Evolutionary conservation across 2,113 vertebrate genomes (phyloP).

Genomic region (Actenoides lindsayi): DNA sequence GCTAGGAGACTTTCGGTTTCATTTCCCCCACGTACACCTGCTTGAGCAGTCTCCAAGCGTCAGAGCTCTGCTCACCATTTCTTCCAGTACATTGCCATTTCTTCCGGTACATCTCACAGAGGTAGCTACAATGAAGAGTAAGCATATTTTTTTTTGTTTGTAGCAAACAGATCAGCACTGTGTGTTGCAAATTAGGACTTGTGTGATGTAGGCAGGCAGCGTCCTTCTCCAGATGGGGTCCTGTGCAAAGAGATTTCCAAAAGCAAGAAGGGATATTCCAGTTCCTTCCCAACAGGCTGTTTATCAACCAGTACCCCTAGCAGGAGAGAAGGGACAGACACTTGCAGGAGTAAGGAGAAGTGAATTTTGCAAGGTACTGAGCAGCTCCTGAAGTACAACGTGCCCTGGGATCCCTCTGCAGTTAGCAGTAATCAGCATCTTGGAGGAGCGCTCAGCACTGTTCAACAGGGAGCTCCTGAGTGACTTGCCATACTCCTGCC

Average conservation of each 20-base stretch:
- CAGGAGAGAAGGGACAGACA: fast-evolving
- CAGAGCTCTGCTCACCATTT: not conserved
- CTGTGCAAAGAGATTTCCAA: not conserved
- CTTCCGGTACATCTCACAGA: not conserved
- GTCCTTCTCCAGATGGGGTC: not conserved
- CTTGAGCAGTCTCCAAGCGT: not conserved
- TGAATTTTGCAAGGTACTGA: not conserved
- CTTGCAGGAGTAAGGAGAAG: not conserved
- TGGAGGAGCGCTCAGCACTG: not conserved
- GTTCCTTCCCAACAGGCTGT: not conserved
- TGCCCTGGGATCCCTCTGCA: not conserved
- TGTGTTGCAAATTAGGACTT: not conserved
- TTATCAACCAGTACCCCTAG: not conserved
- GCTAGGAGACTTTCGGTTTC: fast-evolving
- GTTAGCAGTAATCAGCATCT: not conserved
- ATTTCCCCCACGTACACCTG: fast-evolving
- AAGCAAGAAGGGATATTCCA: not conserved
- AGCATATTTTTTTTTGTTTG: not conserved
- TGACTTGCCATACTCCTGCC: not conserved
- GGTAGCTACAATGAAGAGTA: not conserved
- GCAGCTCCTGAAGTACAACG: fast-evolving
- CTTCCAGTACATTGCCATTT: not conserved
- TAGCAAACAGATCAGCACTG: fast-evolving
- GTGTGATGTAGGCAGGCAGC: not conserved
- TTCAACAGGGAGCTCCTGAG: not conserved